Percentiles rank a stretch among this genome's conserved stretches.
Evolutionary conservation across 2,888 invertebrate species (phyloP).

Genomic region (Ellobium chinense): DNA sequence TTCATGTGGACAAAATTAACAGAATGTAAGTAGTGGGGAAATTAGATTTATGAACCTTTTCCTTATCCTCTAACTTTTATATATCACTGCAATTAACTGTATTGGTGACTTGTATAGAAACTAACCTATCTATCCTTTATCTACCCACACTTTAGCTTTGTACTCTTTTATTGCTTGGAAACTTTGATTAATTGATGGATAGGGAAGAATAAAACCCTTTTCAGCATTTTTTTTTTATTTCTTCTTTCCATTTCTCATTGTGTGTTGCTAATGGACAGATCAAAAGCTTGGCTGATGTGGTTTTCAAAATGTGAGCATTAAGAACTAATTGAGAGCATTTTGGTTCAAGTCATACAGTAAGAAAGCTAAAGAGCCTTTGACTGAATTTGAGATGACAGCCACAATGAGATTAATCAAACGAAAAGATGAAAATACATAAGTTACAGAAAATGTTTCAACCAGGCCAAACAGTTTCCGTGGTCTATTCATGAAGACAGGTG

Average conservation of each 20-base stretch:
- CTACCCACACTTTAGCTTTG: constrained; percentile 35
- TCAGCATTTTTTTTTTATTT: constrained; percentile 24
- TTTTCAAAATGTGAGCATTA: not conserved
- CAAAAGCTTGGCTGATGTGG: constrained; percentile 3
- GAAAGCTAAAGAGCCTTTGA: too few species aligned
- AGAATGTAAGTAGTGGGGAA: too few species aligned
- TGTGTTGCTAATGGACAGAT: constrained; percentile 3
- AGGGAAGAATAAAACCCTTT: constrained; percentile 46
- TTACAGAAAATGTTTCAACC: too few species aligned
- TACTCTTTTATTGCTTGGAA: constrained; percentile 38
- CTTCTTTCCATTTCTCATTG: constrained; percentile 8
- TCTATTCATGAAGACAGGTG: too few species aligned
- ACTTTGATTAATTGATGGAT: constrained; percentile 26
- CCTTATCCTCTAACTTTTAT: constrained; percentile 1
- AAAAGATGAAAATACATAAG: too few species aligned
- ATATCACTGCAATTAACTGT: constrained; percentile 18
- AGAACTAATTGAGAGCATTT: too few species aligned
- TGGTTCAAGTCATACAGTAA: too few species aligned
- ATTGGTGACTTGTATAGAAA: constrained; percentile 36
- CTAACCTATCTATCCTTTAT: constrained; percentile 24
- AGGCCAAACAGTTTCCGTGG: too few species aligned
- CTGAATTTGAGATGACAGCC: too few species aligned
- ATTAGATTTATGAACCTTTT: too few species aligned
- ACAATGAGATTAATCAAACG: too few species aligned
- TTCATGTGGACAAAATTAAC: too few species aligned